Base-by-base conservation (phyloP, 2,113 vertebrate species). In the Dinomys branickii region DNA sequence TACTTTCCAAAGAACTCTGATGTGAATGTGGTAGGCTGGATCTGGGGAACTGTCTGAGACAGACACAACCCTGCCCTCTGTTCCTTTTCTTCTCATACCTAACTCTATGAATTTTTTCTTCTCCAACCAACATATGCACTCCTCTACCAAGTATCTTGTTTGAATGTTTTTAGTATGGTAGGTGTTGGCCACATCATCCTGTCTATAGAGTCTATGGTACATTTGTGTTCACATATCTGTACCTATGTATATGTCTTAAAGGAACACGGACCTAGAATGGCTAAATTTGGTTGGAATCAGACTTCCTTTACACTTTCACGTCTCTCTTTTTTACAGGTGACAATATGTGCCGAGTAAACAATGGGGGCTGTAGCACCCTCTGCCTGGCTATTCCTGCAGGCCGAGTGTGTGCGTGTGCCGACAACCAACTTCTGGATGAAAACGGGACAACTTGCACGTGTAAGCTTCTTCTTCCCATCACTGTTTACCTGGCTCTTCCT, bases 381-480 rank as follows among this genome's bases (percentile, higher is more conserved):
- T 99, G 99, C 97, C 99, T 99, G 93, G 99, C 99, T 94, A 98
- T 99, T 98, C 99, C 99, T 95, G 99, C 99, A 97, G 99, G 99
- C 94, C 98, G 99, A 98, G 99, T 99, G 93, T 99, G 99, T 98
- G 99, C 99, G 78, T 99, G 99, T 97, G 99, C 99, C 96, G 99
- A 99, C 99, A 99, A 99, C 98, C 99, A 99, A 95, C 98, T 99
- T 97, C 98, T 99, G 98, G 99, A 99, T 98, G 99, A 99, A 98
- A 99, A 99, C 97, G 99, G 99, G 98, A 99, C 99, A 98, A 99
- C 99, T 96, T 99, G 99, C 98, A 98, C 97, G 97, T 99, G 99
- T 99, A 99, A 98, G 99, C 90, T 93, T 78, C 80, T 85, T 85
- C 17, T 83, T n/a, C 85, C 11, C 59, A 0, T 38, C 4, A 61